Evolutionary conservation across 2,113 vertebrate species (phyloP).

Genomic region (Pterocles gutturalis): DNA sequence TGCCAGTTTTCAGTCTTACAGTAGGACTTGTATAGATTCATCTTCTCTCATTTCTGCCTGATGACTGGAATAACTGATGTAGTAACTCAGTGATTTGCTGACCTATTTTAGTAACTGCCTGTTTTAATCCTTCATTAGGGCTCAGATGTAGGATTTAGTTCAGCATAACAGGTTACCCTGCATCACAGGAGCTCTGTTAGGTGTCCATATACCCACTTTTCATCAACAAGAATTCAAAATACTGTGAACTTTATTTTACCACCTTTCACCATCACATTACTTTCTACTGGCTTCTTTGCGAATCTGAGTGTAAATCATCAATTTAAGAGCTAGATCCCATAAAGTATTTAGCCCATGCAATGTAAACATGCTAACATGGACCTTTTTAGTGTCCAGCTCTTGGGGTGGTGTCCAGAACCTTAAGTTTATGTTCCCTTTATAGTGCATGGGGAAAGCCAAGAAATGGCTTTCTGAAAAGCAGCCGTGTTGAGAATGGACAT

Average conservation of each 20-base stretch:
- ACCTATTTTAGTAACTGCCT: neutral
- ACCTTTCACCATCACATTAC: neutral
- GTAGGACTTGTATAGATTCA: neutral
- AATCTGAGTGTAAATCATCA: neutral
- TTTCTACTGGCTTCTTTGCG: neutral
- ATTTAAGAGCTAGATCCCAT: neutral
- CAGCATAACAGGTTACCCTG: neutral
- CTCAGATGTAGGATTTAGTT: neutral
- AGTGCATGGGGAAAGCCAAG: neutral
- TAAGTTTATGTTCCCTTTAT: neutral
- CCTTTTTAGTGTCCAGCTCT: neutral
- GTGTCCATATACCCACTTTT: neutral
- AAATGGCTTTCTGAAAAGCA: neutral
- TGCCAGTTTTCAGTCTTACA: neutral
- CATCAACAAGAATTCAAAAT: neutral
- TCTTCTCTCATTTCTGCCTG: neutral
- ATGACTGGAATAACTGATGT: neutral
- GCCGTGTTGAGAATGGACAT: neutral
- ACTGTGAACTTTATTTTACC: neutral
- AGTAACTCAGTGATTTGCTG: neutral
- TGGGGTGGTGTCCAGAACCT: neutral
- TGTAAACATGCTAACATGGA: neutral
- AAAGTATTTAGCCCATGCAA: neutral
- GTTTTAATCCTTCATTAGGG: neutral
- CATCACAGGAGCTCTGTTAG: rapidly evolving